phyloP scores from a whole-genome alignment of 2,797 vertebrate genomes.

The Rhinella marina region DNA sequence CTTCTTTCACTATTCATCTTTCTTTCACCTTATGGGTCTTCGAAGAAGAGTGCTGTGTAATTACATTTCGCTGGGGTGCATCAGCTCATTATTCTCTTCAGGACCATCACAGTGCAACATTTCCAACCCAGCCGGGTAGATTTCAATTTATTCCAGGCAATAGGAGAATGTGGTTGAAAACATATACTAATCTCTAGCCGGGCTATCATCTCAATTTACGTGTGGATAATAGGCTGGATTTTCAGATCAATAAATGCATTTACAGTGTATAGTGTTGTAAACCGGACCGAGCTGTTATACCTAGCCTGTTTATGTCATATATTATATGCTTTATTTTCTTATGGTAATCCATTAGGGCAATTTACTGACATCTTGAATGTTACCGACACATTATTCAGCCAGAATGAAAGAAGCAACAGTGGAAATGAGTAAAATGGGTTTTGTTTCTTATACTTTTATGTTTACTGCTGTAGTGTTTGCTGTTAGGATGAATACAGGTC shows the following conservation, averaged over 20 bases:
- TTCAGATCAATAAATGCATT: constrained; percentile 69
- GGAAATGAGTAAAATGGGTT: neutral
- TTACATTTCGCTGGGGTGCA: constrained; percentile 94
- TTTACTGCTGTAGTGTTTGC: neutral
- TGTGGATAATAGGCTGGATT: constrained; percentile 66
- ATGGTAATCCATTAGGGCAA: neutral
- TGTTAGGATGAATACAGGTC: neutral
- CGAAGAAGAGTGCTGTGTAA: constrained; percentile 93
- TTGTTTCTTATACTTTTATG: neutral
- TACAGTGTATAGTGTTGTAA: constrained; percentile 68
- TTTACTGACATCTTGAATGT: neutral
- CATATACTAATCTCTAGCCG: constrained; percentile 73
- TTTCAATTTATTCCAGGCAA: constrained; percentile 78
- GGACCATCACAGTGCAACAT: constrained; percentile 87
- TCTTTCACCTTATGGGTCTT: constrained; percentile 89
- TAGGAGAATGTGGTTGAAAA: constrained; percentile 71
- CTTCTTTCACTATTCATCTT: constrained; percentile 97
- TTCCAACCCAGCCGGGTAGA: constrained; percentile 90
- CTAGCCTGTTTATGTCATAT: constrained; percentile 10
- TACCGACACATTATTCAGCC: neutral
- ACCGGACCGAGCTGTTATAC: neutral
- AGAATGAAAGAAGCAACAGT: neutral
- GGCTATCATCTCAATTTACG: constrained; percentile 75
- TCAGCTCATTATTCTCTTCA: constrained; percentile 93
- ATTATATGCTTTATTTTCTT: constrained; percentile 3